Evolutionary conservation across 2,113 vertebrate species (phyloP).

Genomic region (Alethe diademata): DNA sequence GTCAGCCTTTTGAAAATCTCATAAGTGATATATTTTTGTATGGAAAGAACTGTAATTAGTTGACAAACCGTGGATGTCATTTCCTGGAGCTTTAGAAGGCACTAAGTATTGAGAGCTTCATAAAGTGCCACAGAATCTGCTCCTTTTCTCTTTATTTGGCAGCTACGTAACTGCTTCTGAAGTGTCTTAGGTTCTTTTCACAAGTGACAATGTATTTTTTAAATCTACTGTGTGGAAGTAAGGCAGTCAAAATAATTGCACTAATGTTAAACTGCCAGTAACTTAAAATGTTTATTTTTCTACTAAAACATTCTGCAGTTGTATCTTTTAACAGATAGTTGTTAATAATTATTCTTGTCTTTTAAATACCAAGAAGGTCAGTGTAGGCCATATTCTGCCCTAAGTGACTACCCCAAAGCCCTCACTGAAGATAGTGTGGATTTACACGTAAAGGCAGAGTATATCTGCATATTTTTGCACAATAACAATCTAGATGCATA

Average conservation of each 20-base stretch:
- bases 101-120: constrained; percentile 18
- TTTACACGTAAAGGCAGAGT: constrained; percentile 7
- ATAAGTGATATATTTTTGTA: constrained; percentile 21
- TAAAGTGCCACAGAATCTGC: background rate
- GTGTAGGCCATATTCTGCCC: background rate
- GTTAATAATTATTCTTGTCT: background rate
- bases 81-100: constrained; percentile 26
- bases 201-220: constrained; percentile 27
- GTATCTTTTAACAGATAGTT: background rate
- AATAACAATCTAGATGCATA: background rate
- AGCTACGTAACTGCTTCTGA: constrained; percentile 41
- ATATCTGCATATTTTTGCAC: constrained; percentile 29
- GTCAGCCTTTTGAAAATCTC: background rate
- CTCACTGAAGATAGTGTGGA: background rate
- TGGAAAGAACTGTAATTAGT: constrained; percentile 34
- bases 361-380: constrained; percentile 13
- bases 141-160: constrained; percentile 26
- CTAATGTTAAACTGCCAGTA: constrained; percentile 44
- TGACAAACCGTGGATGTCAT: constrained; percentile 2
- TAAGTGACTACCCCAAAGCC: background rate
- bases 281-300: constrained; percentile 64
- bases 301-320: constrained; percentile 30
- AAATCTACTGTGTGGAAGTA: constrained; percentile 35
- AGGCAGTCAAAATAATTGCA: constrained; percentile 54
- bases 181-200: constrained; percentile 16